These are phyloP conservation scores for Apoda limacodes DNA, from an alignment of 2,888 invertebrate genomes.

Conservation along the genomic window DNA sequence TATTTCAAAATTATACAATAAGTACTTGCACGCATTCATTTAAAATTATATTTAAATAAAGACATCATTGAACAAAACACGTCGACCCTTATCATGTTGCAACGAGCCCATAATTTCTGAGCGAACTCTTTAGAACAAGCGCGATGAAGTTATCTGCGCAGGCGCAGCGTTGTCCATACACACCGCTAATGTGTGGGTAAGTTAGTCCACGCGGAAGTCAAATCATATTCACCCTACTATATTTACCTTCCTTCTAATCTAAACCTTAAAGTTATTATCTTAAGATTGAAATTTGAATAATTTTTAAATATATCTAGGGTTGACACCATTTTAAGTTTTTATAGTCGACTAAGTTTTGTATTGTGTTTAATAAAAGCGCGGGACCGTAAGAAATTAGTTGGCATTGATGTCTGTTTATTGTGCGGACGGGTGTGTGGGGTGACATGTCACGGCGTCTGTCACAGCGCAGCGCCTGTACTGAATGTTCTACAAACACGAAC, in stretches of 20 bases:
- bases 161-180: conserved; percentile 34
- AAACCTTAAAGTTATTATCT: too few relatives aligned
- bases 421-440: conserved; percentile 30
- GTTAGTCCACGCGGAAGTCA: conserved; percentile 47
- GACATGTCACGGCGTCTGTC: conserved; percentile 27
- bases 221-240: conserved; percentile 28
- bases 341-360: conserved; percentile 27
- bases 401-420: conserved; percentile 51
- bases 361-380: conserved; percentile 45
- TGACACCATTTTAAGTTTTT: conserved; percentile 36
- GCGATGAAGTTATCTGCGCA: conserved; percentile 43
- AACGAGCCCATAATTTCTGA: conserved; percentile 17
- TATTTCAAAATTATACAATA: too few relatives aligned
- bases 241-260: too few relatives aligned
- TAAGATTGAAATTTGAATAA: conserved; percentile 17
- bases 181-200: conserved; percentile 59
- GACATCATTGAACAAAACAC: conserved; percentile 18
- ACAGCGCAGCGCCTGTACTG: too few relatives aligned
- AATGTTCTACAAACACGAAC: too few relatives aligned
- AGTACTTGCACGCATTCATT: conserved; percentile 6
- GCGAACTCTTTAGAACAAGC: conserved; percentile 13
- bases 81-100: conserved; percentile 24
- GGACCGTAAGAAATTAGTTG: conserved; percentile 63
- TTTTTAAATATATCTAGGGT: conserved; percentile 17
- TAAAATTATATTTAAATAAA: conserved; percentile 20